Evolutionary conservation across 2,888 invertebrate genomes (phyloP), one percentile per base, ranked within the genome.

Genomic region (Morpho deidamia): DNA sequence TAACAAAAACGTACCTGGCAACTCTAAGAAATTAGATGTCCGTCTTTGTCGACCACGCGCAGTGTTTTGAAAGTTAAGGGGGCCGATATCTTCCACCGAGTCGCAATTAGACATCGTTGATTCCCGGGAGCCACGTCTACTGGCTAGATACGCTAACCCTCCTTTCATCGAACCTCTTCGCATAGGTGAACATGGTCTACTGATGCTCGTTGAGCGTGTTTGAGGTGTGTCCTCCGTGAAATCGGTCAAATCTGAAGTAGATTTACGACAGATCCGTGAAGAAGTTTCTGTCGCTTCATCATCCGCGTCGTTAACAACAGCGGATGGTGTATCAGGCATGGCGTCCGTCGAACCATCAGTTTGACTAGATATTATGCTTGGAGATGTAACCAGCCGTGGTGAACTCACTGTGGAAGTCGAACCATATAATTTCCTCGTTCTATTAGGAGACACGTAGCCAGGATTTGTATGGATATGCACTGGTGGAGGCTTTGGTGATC

Each of bases 11-110:
- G 85, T 77, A 96, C 96, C 95, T 78, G 96, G 96, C 65, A 96
- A 81, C 77, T 96, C 96, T 49, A 96, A 88, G 74, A 96, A 96
- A 82, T 96, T 96, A 0, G 96, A 96, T 4, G 96, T 96, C 64
- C 96, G 89, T 33, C 96, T 86, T 72, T 96, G 95, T 11, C 95
- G 90, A 1, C 94, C 94, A 2, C 95, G 91, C 65, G 93, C 93
- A 23, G 95, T 94, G 61, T 94, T 93, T 71, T 94, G 94, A 78
- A 95, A 95, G 78, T 95, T 95, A 58, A 95, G 81, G 7, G 95
- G 95, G 0, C 95, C 95, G 48, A 95, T 93, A 67, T 95, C 95
- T 75, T 95, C 96, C 0, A 87, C 88, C 0, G 89, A 89, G 60
- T 89, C 89, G 51, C 87, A 89, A 68, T 95, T 95, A 0, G 95